Conservation (phyloP, 2,797 vertebrate species). For the Melanotaenia pygmaea region DNA sequence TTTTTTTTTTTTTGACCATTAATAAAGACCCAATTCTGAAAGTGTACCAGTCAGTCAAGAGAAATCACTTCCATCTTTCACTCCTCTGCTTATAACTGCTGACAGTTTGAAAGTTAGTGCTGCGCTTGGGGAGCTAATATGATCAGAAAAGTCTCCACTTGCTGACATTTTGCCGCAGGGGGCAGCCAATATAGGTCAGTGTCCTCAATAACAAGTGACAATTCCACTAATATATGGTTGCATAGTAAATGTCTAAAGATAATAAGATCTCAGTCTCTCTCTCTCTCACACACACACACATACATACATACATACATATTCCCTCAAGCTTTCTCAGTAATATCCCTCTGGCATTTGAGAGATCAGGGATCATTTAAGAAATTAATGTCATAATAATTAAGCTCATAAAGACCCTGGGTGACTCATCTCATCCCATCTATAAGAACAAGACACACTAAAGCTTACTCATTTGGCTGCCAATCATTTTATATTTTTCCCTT, state of each 20-base stretch:
- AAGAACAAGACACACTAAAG: slow-evolving; percentile 40
- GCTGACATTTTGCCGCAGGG: slow-evolving; percentile 47
- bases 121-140: slow-evolving; percentile 20
- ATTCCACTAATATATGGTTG: slow-evolving; percentile 45
- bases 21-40: slow-evolving; percentile 1
- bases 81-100: slow-evolving; percentile 10
- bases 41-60: slow-evolving; percentile 5
- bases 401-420: slow-evolving; percentile 48
- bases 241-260: slow-evolving; percentile 41
- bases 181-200: slow-evolving; percentile 51
- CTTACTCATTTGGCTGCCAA: slow-evolving; percentile 51
- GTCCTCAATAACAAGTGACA: slow-evolving; percentile 72
- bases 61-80: slow-evolving; percentile 18
- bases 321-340: slow-evolving; percentile 14
- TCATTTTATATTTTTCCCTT: slow-evolving; percentile 23
- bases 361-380: slow-evolving; percentile 60
- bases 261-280: slow-evolving; percentile 15
- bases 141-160: slow-evolving; percentile 44
- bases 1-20: slow-evolving; percentile 7
- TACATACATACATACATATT: slow-evolving; percentile 11
- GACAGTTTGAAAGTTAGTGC: slow-evolving; percentile 18
- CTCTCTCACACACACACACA: background rate
- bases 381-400: slow-evolving; percentile 71
- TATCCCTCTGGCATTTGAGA: slow-evolving; percentile 39
- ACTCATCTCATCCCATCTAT: slow-evolving; percentile 32